A percentile compares a stretch with the other conserved stretches of the same genome.
Conservation (phyloP, 2,797 vertebrate species). For the Halcyon chelicuti region DNA sequence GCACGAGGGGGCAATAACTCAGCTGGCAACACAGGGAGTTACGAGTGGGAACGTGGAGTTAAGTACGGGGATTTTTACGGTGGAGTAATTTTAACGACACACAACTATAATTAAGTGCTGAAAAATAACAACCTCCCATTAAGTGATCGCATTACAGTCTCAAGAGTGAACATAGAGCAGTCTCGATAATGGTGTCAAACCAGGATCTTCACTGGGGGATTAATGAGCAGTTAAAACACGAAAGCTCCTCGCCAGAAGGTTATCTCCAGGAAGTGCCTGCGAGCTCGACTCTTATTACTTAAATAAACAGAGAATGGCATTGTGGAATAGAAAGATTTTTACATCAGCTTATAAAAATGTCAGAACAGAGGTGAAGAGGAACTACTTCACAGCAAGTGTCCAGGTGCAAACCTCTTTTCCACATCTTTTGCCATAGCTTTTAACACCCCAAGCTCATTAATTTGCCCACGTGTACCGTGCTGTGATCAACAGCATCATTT, state of each 20-base stretch:
- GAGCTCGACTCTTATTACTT: neutral
- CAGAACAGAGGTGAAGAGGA: neutral
- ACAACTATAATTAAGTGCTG: neutral
- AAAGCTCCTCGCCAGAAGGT: neutral
- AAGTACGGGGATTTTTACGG: neutral
- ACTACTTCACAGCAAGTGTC: neutral
- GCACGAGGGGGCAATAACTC: neutral
- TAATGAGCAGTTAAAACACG: neutral
- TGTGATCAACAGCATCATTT: neutral
- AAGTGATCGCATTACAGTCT: neutral
- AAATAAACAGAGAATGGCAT: neutral
- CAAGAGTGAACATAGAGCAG: neutral
- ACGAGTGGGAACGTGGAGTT: neutral
- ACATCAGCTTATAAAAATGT: neutral
- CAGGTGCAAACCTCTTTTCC: neutral
- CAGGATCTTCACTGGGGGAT: neutral
- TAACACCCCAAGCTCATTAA: neutral
- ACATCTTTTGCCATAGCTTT: neutral
- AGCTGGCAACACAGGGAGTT: neutral
- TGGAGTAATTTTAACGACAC: neutral
- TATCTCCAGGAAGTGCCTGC: constrained; percentile 16
- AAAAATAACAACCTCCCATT: neutral
- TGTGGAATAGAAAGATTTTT: neutral
- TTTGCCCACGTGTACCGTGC: neutral
- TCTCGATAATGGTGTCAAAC: neutral